Base-by-base conservation (phyloP, 1,140 invertebrate genomes). In the Zaprionus capensis region DNA sequence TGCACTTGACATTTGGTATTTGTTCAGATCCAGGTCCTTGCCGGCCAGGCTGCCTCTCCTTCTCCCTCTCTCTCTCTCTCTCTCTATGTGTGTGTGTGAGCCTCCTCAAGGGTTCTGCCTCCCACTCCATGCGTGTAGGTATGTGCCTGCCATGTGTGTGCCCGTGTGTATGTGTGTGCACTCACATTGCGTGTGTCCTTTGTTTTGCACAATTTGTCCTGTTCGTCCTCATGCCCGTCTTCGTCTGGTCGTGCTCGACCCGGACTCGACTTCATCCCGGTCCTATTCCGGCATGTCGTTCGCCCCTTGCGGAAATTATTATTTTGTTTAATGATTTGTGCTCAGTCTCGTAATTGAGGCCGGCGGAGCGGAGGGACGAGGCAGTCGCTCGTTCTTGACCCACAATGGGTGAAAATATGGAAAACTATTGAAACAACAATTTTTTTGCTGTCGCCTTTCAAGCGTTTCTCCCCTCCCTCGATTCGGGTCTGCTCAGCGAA, bases 241-340 rank as follows among this genome's bases (percentile, higher is more conserved):
- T 59, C 41, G 1, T 5, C 41, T n/a, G n/a, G 6, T 5, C 41
- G 2, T 7, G 31, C 11, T 20, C 28, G 17, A 28, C 31, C 46
- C 41, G 24, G 46, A 20, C 4, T 55, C 28, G 56, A 44, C 68
- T 67, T 57, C 59, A 75, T 75, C 71, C 72, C 72, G 72, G 67
- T 17, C 41, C 36, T 62, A 73, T 77, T 70, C 63, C 69, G 63
- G 70, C 63, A 66, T 67, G 64, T 62, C 70, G 56, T 70, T 58
- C 24, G 70, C 57, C 66, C 71, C 76, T 90, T 84, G 81, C 78
- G 85, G 84, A 88, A 90, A 88, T 88, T 88, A 88, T 88, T 88
- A 88, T 88, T 88, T 90, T 88, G 84, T 88, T 88, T 90, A 88
- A 88, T 88, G 84, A 88, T 88, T 88, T 88, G 84, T 88, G 84